Base-by-base conservation (phyloP, 2,797 vertebrate genomes). In the Heliangelus exortis region DNA sequence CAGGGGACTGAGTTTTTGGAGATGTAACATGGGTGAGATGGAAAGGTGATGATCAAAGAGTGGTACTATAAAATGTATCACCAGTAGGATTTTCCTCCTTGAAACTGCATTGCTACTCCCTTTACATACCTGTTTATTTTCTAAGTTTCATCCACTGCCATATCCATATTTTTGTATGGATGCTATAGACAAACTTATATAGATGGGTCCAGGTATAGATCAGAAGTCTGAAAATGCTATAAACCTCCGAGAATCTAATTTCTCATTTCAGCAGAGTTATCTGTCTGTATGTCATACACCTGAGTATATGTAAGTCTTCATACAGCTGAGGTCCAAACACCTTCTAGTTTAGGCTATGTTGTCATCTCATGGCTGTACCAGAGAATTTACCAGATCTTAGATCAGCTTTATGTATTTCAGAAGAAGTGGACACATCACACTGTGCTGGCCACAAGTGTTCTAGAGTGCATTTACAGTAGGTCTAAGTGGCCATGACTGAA, bases 401-500 rank as follows among this genome's bases (percentile, higher is more conserved):
- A 59, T 82, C 58, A 66, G 6, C 26, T 20, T 12, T 7, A 3
- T n/a, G 9, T 18, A 28, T 36, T 75, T 65, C 41, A 22, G 66
- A 78, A 1, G 9, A 31, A 55, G 8, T 2, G 17, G 53, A 13
- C 33, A 7, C 0, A 3, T 10, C 15, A 11, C 31, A 36, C 12
- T 29, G 43, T 43, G 45, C 16, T 45, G 19, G 45, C 45, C 16
- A 16, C 8, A 16, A 45, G 16, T 19, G 45, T 19, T 6, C 16
- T 45, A 19, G 28, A 39, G 1, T 10, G 8, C 0, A 0, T 14
- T 68, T 20, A 25, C 18, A 5, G 20, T 4, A 33, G 33, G 31
- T 25, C 47, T 54, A 28, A 28, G 47, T 5, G n/a, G 21, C 12
- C 39, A 17, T 12, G 39, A 10, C 25, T 50, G 28, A 25, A 47